Conservation (phyloP, 2,888 invertebrate genomes). For the Pristionchus exspectatus region DNA sequence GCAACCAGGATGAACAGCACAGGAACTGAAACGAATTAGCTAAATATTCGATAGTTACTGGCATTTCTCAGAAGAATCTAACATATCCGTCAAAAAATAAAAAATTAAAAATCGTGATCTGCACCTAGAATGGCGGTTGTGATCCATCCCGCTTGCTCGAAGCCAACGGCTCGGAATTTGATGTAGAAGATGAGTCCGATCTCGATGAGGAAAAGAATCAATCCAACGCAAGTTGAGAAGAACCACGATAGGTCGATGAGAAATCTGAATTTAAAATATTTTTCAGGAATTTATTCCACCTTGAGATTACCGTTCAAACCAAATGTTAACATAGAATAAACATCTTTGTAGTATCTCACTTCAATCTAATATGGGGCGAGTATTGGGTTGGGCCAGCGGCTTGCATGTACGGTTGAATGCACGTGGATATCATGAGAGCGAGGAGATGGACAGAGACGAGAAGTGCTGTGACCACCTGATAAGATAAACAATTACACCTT, state of each 20-base stretch:
- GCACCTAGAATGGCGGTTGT: slow-evolving; percentile 87
- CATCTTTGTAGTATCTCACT: too few relatives aligned
- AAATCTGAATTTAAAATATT: slow-evolving; percentile 71
- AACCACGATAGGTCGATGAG: slow-evolving; percentile 95
- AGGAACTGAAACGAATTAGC: not conserved
- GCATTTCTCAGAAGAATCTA: too few relatives aligned
- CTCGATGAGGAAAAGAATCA: slow-evolving; percentile 90
- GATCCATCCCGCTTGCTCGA: slow-evolving; percentile 83
- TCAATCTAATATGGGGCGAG: slow-evolving; percentile 75
- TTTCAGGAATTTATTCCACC: not conserved
- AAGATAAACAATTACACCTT: too few relatives aligned
- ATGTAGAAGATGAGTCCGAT: slow-evolving; percentile 95
- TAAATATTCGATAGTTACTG: not conserved
- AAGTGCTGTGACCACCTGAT: slow-evolving; percentile 85
- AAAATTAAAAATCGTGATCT: too few relatives aligned
- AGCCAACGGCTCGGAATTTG: slow-evolving; percentile 87
- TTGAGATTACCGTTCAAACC: not conserved
- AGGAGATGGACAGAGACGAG: slow-evolving; percentile 94
- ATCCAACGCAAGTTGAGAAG: slow-evolving; percentile 91
- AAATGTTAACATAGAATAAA: too few relatives aligned
- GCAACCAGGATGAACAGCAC: not conserved
- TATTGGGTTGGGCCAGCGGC: slow-evolving; percentile 91
- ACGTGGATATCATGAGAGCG: slow-evolving; percentile 96
- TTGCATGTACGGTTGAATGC: slow-evolving; percentile 93
- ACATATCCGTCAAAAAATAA: too few relatives aligned